A percentile compares a stretch with the other conserved stretches of the same genome.
These are phyloP conservation scores for Trichonephila clavipes DNA, from an alignment of 1,140 invertebrate genomes.

Conservation along the genomic window DNA sequence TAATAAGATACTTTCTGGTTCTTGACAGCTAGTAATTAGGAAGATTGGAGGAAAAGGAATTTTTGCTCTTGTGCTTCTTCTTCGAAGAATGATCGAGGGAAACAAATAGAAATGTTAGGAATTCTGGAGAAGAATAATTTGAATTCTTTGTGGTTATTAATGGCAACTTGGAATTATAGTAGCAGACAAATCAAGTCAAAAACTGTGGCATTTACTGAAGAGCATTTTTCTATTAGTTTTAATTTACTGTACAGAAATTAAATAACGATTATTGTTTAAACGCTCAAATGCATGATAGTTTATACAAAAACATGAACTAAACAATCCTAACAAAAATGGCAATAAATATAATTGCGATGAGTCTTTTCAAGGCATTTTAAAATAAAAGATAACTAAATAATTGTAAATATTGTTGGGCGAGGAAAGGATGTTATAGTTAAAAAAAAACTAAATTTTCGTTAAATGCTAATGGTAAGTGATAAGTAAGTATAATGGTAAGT, in stretches of 20 bases:
- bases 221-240: neutral
- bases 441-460: no score
- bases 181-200: neutral
- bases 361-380: no score
- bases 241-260: neutral
- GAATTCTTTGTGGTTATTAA: conserved; percentile 34
- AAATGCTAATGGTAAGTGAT: no score
- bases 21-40: conserved; percentile 68
- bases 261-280: neutral
- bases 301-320: no score
- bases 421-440: no score
- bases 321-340: no score
- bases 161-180: neutral
- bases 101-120: conserved; percentile 60
- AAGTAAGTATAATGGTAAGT: no score
- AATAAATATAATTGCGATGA: no score
- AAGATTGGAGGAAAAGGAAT: conserved; percentile 52
- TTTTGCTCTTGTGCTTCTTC: conserved; percentile 27
- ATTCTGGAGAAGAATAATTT: conserved; percentile 44
- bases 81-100: conserved; percentile 7
- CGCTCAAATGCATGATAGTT: no score
- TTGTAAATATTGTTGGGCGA: no score
- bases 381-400: no score
- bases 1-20: conserved; percentile 66
- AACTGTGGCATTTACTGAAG: neutral